Percentiles rank a stretch among this genome's conserved stretches.
phyloP scores from a whole-genome alignment of 2,888 invertebrate genomes.

The Stenodema calcarata region DNA sequence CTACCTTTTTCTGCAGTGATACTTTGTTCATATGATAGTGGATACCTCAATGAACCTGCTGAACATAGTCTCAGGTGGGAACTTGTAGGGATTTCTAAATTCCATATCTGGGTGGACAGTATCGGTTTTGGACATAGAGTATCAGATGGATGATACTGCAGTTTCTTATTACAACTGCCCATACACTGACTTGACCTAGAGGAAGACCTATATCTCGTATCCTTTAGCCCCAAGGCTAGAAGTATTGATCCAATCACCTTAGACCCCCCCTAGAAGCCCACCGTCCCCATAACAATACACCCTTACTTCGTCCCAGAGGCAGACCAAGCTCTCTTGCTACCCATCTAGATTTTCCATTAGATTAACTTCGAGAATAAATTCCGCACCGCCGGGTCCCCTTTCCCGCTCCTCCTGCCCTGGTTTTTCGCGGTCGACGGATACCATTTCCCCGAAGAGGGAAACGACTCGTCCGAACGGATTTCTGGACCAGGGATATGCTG shows the following conservation, averaged over 20 bases:
- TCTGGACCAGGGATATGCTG: neutral
- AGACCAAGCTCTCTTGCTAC: neutral
- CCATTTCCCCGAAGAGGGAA: neutral
- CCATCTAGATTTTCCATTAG: constrained; percentile 31
- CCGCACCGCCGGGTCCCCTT: neutral
- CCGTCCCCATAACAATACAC: constrained; percentile 10
- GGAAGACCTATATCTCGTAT: neutral
- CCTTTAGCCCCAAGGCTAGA: neutral
- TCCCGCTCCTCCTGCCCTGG: neutral
- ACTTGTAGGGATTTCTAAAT: too few relatives aligned
- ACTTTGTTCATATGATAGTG: too few relatives aligned
- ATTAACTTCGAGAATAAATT: constrained; percentile 29
- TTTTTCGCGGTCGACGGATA: neutral
- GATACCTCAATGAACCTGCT: too few relatives aligned
- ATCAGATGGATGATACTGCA: neutral
- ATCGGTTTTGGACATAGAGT: neutral
- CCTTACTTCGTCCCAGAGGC: neutral
- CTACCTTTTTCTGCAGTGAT: too few relatives aligned
- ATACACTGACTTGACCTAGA: neutral
- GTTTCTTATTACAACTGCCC: neutral
- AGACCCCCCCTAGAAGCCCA: neutral
- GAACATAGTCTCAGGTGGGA: too few relatives aligned
- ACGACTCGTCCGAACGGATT: neutral
- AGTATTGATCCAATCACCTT: constrained; percentile 25
- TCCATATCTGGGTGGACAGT: too few relatives aligned